Percentiles rank a stretch among this genome's conserved stretches.
These are phyloP conservation scores for Diabrotica balteata DNA, from an alignment of 2,888 invertebrate genomes.

Conservation along the genomic window DNA sequence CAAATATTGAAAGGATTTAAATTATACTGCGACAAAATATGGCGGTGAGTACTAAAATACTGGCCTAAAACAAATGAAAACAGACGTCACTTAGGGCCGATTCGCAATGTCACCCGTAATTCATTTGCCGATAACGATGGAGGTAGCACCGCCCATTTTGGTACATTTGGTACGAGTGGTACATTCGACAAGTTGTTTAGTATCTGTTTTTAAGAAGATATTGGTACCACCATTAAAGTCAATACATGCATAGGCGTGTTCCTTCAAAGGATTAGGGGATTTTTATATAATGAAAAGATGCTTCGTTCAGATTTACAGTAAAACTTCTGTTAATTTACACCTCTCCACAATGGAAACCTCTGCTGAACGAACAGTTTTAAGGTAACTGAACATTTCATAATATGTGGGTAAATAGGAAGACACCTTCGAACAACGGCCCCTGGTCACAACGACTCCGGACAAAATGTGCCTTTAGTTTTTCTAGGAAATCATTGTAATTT, in stretches of 20 bases:
- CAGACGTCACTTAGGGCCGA: constrained; percentile 32
- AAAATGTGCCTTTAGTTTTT: too few relatives aligned
- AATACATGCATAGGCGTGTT: constrained; percentile 22
- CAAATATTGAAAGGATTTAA: constrained; percentile 36
- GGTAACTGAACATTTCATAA: too few relatives aligned
- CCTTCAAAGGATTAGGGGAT: too few relatives aligned
- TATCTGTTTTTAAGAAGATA: constrained; percentile 34
- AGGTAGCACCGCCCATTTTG: constrained; percentile 33
- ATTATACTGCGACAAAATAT: constrained; percentile 50
- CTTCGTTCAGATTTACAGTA: too few relatives aligned
- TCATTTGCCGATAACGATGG: constrained; percentile 52
- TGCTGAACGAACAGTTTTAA: too few relatives aligned
- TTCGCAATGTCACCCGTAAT: constrained; percentile 54
- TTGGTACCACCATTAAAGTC: constrained; percentile 35
- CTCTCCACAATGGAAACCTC: too few relatives aligned
- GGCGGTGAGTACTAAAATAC: constrained; percentile 47
- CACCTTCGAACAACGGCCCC: too few relatives aligned
- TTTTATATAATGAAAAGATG: too few relatives aligned
- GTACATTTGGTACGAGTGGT: constrained; percentile 8
- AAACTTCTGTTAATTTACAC: too few relatives aligned
- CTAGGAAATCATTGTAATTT: too few relatives aligned
- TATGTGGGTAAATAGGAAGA: too few relatives aligned
- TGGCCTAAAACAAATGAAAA: constrained; percentile 40
- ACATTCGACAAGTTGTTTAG: constrained; percentile 31
- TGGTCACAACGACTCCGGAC: too few relatives aligned